phyloP scores from a whole-genome alignment of 2,888 invertebrate species.

The Augiades crinisus region DNA sequence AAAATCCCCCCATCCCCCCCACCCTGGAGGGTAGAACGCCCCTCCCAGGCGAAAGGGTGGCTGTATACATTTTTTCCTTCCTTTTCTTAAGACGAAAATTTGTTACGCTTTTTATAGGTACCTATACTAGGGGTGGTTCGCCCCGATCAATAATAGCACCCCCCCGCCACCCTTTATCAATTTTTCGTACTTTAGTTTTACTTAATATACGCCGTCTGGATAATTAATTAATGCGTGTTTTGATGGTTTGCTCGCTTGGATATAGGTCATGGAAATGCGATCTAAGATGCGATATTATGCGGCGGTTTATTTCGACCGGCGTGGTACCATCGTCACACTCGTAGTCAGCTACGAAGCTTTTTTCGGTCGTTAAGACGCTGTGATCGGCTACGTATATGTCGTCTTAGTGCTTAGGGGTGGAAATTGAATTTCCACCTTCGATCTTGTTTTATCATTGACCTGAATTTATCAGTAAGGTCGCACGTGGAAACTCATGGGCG shows the following conservation, averaged over 20 bases:
- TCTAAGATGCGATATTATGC: no score
- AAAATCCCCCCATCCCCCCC: conserved; percentile 52
- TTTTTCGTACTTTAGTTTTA: conserved; percentile 73
- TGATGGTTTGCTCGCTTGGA: not conserved
- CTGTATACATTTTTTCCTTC: conserved; percentile 80
- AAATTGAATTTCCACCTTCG: no score
- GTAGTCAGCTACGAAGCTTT: no score
- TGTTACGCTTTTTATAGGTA: conserved; percentile 82
- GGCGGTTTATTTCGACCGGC: no score
- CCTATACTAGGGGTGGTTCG: conserved; percentile 55
- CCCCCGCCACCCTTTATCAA: conserved; percentile 75
- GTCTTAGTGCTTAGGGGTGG: no score
- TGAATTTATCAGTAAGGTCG: no score
- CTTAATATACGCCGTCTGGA: conserved; percentile 52
- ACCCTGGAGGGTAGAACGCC: conserved; percentile 35
- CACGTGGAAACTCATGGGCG: no score
- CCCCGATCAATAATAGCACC: conserved; percentile 69
- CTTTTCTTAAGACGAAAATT: conserved; percentile 82
- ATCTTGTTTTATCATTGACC: no score
- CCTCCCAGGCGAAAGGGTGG: conserved; percentile 56
- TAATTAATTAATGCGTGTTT: conserved; percentile 38
- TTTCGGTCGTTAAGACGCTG: no score
- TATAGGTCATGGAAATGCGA: not conserved
- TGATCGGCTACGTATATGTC: no score
- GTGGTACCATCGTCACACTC: no score